phyloP scores from a whole-genome alignment of 1,140 invertebrate species.

The Lepidurus arcticus region DNA sequence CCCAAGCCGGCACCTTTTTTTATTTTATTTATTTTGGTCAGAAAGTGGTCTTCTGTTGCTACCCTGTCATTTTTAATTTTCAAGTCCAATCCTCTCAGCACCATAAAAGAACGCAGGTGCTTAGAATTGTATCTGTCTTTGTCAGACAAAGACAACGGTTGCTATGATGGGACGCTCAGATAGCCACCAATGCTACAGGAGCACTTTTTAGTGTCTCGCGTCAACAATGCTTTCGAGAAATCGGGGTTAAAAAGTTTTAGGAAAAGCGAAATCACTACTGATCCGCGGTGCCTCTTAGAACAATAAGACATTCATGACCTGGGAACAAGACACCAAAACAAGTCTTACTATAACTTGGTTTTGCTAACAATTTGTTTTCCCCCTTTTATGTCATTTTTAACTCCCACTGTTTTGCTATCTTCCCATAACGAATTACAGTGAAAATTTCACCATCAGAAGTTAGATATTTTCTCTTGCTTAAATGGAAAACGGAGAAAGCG shows the following conservation, averaged over 20 bases:
- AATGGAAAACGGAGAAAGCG: neutral
- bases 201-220: neutral
- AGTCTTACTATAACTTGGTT: neutral
- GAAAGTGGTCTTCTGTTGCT: neutral
- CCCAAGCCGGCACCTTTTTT: neutral
- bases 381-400: neutral
- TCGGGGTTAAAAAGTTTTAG: neutral
- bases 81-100: neutral
- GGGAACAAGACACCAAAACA: neutral
- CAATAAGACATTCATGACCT: neutral
- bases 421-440: neutral
- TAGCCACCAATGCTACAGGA: neutral
- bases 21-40: neutral
- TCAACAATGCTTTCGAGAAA: neutral
- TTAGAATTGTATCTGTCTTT: neutral
- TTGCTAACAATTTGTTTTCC: neutral
- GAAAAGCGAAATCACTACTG: neutral
- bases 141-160: neutral
- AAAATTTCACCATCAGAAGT: neutral
- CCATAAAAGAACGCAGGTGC: neutral
- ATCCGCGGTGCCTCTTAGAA: neutral
- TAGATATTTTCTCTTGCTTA: no score
- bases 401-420: neutral
- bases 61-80: neutral
- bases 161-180: neutral